phyloP scores from a whole-genome alignment of 1,140 invertebrate genomes.

The Drosophila elegans region DNA sequence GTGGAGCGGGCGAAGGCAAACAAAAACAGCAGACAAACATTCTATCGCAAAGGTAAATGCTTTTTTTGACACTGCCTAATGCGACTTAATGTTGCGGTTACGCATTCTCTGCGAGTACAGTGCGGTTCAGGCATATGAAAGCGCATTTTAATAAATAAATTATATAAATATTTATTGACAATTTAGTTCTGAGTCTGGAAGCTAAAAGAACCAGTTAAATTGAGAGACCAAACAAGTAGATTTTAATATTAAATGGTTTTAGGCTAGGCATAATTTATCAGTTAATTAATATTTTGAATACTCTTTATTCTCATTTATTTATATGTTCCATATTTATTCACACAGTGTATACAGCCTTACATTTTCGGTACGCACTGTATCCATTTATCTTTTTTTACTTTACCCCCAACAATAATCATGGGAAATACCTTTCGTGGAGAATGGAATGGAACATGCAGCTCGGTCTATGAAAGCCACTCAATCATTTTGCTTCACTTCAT shows the following conservation, averaged over 20 bases:
- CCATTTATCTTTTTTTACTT: constrained; percentile 49
- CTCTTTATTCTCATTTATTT: no score
- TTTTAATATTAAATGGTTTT: no score
- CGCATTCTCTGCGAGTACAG: constrained; percentile 27
- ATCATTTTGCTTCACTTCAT: constrained; percentile 71
- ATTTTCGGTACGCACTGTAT: constrained; percentile 12
- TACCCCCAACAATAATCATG: constrained; percentile 52
- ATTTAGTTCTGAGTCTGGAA: no score
- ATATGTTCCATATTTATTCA: no score
- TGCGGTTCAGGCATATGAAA: background rate
- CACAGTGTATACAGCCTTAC: constrained; percentile 2
- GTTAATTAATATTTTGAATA: background rate
- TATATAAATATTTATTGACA: no score
- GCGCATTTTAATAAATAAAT: background rate
- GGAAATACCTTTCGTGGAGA: constrained; percentile 46
- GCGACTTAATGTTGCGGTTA: constrained; percentile 66
- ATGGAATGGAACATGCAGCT: constrained; percentile 45
- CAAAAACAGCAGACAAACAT: constrained; percentile 29
- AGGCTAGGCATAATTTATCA: background rate
- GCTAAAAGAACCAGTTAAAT: no score
- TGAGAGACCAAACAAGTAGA: no score
- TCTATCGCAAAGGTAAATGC: constrained; percentile 61
- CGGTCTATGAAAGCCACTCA: constrained; percentile 74
- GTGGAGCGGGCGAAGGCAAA: constrained; percentile 32
- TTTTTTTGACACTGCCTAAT: constrained; percentile 77